Conservation (phyloP, 2,888 invertebrate species). For the Polydrusus tereticollis region DNA sequence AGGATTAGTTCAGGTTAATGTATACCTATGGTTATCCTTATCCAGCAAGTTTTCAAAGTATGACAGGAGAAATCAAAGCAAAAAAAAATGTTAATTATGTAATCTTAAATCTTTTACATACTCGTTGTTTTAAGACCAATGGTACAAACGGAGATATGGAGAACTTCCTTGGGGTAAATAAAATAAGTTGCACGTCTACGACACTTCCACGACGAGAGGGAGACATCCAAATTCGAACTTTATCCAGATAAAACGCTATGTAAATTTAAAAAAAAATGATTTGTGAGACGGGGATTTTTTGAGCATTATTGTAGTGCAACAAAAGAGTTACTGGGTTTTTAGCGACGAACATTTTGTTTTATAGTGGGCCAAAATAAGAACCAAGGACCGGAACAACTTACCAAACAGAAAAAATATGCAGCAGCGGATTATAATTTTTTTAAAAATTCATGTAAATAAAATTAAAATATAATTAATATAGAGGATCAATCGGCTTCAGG, state of each 20-base stretch:
- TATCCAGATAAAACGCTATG: background rate
- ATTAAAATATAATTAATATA: too few relatives aligned
- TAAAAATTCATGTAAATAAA: too few relatives aligned
- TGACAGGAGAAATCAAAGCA: too few relatives aligned
- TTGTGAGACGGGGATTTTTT: background rate
- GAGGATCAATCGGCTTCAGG: too few relatives aligned
- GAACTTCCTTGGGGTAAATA: conserved; percentile 24
- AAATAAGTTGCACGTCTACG: conserved; percentile 42
- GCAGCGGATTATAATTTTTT: background rate
- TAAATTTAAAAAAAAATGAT: background rate
- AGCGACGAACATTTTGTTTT: conserved; percentile 37
- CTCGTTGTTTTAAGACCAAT: background rate
- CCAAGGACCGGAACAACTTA: conserved; percentile 29
- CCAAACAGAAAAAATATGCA: background rate
- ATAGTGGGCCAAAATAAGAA: conserved; percentile 44
- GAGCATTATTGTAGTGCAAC: background rate
- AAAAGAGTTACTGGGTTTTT: conserved; percentile 27
- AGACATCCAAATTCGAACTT: background rate
- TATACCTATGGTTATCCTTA: too few relatives aligned
- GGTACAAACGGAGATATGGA: conserved; percentile 18
- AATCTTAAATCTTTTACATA: conserved; percentile 11
- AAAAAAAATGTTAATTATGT: too few relatives aligned
- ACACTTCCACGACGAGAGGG: conserved; percentile 44
- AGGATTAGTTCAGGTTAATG: too few relatives aligned
- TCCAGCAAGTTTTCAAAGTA: too few relatives aligned